Evolutionary conservation across 64 coral and sea anemone genomes (phyloP).

Genomic region (Montipora foliosa): DNA sequence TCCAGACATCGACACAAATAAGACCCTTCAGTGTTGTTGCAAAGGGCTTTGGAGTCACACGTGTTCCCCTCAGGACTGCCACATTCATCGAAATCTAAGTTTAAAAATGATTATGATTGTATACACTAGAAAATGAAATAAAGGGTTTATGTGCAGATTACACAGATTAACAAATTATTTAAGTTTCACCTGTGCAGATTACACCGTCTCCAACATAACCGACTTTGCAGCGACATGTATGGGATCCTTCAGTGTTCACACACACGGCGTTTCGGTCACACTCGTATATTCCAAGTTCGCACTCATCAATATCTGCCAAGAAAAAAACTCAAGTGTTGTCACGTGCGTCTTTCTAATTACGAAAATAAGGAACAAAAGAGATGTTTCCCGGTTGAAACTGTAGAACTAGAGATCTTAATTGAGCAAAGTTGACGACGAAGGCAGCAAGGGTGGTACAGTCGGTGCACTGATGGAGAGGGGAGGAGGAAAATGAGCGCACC

Average conservation of each 20-base stretch:
- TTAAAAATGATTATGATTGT: neutral
- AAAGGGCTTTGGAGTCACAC: neutral
- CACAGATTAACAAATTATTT: too few relatives aligned
- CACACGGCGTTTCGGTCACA: constrained; percentile 6
- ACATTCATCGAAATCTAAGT: constrained; percentile 67
- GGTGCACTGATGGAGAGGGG: too few relatives aligned
- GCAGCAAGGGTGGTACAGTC: too few relatives aligned
- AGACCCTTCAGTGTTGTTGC: constrained; percentile 23
- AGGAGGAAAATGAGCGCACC: too few relatives aligned
- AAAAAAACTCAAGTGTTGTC: neutral
- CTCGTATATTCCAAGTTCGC: neutral
- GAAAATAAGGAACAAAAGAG: too few relatives aligned
- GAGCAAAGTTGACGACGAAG: too few relatives aligned
- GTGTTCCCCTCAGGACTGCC: neutral
- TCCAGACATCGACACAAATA: neutral
- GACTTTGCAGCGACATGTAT: constrained; percentile 1
- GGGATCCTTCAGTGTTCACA: neutral
- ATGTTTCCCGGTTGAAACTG: too few relatives aligned
- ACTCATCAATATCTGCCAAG: constrained; percentile 14
- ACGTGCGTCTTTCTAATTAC: too few relatives aligned
- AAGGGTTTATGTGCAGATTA: neutral
- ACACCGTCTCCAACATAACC: constrained; percentile 25
- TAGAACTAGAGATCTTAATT: too few relatives aligned
- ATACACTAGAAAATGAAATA: neutral
- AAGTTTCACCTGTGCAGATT: constrained; percentile 6